Evolutionary conservation across 2,113 vertebrate genomes (phyloP).

Genomic region (Sinocyclocheilus anshuiensis): DNA sequence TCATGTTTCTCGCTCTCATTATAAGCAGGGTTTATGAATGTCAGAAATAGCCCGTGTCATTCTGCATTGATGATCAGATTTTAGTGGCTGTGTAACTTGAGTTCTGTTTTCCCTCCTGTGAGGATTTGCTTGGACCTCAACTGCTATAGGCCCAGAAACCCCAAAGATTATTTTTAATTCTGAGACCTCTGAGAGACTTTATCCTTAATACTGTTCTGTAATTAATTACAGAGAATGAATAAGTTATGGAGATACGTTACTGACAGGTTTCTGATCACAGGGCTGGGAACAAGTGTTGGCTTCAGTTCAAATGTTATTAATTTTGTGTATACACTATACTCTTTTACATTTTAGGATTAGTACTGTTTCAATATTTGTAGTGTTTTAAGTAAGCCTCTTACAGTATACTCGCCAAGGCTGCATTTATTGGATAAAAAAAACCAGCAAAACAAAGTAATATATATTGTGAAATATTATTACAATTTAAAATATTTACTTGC

Average conservation of each 20-base stretch:
- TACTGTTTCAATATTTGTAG: too few relatives aligned
- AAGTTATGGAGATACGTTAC: neutral
- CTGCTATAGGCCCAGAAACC: neutral
- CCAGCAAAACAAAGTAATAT: too few relatives aligned
- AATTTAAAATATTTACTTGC: too few relatives aligned
- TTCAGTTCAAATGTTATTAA: neutral
- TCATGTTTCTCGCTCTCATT: neutral
- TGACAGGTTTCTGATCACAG: neutral
- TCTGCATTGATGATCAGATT: neutral
- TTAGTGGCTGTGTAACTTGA: neutral
- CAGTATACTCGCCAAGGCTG: too few relatives aligned
- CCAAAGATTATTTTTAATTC: conserved; percentile 7
- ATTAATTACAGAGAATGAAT: neutral
- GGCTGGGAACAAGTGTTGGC: neutral
- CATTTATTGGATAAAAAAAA: too few relatives aligned
- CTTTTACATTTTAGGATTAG: too few relatives aligned
- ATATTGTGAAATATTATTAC: too few relatives aligned
- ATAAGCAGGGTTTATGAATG: neutral
- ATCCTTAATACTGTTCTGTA: neutral
- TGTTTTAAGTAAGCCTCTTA: too few relatives aligned
- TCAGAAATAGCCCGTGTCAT: neutral
- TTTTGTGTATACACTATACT: too few relatives aligned
- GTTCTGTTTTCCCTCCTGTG: neutral
- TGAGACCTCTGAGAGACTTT: neutral
- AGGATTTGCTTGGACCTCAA: neutral